Percentiles rank a stretch among this genome's conserved stretches.
These are phyloP conservation scores for Syngnathus typhle DNA, from an alignment of 2,113 vertebrate species.

Conservation along the genomic window DNA sequence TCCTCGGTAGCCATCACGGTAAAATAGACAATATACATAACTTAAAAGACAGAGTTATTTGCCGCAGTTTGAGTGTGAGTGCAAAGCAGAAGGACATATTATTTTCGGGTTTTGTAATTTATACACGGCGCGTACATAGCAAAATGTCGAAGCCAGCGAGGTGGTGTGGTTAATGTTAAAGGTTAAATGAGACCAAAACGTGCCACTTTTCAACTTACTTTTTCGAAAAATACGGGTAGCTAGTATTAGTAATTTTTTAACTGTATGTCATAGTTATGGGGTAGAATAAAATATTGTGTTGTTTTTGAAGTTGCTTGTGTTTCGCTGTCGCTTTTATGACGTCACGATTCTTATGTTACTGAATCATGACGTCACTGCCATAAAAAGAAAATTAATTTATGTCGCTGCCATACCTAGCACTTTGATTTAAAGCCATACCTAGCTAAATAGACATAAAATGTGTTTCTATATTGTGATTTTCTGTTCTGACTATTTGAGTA, in stretches of 20 bases:
- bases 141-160: no score
- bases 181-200: neutral
- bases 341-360: neutral
- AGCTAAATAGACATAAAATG: no score
- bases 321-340: neutral
- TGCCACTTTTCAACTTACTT: neutral
- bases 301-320: neutral
- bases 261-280: neutral
- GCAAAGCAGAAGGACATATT: neutral
- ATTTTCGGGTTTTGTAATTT: neutral
- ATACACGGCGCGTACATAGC: neutral
- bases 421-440: no score
- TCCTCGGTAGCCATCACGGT: slow-evolving; percentile 19
- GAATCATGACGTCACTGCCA: no score
- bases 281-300: neutral
- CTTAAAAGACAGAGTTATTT: neutral
- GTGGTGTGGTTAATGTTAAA: neutral
- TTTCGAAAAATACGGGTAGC: slow-evolving; percentile 10
- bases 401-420: no score
- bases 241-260: neutral
- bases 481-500: neutral
- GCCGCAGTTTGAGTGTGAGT: neutral
- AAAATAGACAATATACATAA: neutral
- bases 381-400: no score
- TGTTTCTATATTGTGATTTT: neutral